Percentiles rank a stretch among this genome's conserved stretches.
These are phyloP conservation scores for Dynastes tityus DNA, from an alignment of 2,888 invertebrate genomes.

Conservation along the genomic window DNA sequence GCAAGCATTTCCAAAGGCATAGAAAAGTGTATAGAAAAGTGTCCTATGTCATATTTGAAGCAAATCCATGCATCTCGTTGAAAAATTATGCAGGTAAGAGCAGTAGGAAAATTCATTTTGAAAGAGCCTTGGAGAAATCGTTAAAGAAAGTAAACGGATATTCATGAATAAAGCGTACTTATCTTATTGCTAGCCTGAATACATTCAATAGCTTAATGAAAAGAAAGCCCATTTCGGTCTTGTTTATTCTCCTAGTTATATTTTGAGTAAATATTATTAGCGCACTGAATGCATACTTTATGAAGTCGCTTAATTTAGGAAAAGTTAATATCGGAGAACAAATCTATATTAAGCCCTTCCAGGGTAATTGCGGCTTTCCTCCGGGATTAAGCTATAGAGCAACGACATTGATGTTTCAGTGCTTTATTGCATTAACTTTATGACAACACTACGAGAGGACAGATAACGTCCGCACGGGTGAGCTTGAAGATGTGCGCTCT, in stretches of 20 bases:
- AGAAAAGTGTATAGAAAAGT: no score
- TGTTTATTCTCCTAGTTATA: not conserved
- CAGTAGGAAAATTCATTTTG: no score
- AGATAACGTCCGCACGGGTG: constrained; percentile 24
- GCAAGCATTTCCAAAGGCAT: no score
- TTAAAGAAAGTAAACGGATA: no score
- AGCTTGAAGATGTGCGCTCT: not conserved
- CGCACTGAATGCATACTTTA: not conserved
- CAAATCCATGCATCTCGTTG: no score
- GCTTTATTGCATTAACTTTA: constrained; percentile 40
- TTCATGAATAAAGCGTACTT: no score
- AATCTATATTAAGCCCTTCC: constrained; percentile 27
- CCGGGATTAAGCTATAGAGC: constrained; percentile 28
- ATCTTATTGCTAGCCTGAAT: no score
- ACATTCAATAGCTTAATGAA: not conserved
- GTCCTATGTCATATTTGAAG: no score
- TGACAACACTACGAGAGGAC: constrained; percentile 38
- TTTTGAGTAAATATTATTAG: not conserved
- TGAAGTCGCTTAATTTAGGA: constrained; percentile 20
- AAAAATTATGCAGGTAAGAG: no score
- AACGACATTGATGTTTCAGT: constrained; percentile 35
- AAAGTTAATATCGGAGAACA: constrained; percentile 33
- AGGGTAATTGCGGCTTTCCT: constrained; percentile 29
- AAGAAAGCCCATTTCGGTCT: constrained; percentile 18
- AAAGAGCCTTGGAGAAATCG: no score